Evolutionary conservation across 1,140 invertebrate genomes (phyloP), one percentile per base, ranked within the genome.

Genomic region (Parapsyche elsis): DNA sequence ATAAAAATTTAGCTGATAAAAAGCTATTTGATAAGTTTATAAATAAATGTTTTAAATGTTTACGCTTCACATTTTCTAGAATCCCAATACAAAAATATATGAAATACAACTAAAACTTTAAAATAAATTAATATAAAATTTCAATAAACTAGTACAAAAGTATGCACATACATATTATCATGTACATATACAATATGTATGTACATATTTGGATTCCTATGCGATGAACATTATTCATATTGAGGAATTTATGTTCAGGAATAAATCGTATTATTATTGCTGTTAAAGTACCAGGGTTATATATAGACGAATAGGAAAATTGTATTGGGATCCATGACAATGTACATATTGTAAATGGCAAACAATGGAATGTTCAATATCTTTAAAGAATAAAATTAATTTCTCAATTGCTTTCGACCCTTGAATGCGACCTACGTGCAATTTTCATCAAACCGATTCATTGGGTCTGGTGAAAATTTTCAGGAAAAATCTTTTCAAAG

Each of bases 31-130:
- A 53, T 53, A 67, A 67, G 64, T 67, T 12, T 67, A 23, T 67
- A 67, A 67, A 67, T 30, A 67, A 67, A 67, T 53, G 16, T 67
- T 67, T 67, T 67, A 67, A 67, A 67, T 16, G 12, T 67, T 67
- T 24, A 0, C 64, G 9, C 24, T 23, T 4, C 64, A 9, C 24
- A 23, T 67, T 14, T 67, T 67, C 64, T 67, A 67, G 21, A 14
- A 2, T 67, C 64, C 64, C 24, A 30, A n/a, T 67, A 67, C 24
- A 67, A 67, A n/a, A n/a, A 67, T 67, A 67, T 9, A 67, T 23
- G 19, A 67, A 67, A 67, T 5, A 14, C 23, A 67, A 67, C 64
- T 67, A 67, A 23, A 67, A 67, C 64, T 67, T 67, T 67, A 67
- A 67, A 67, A 67, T 67, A 67, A 67, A 67, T n/a, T 24, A 67